Conservation (phyloP, 2,888 invertebrate genomes). For the Meloe dianella region DNA sequence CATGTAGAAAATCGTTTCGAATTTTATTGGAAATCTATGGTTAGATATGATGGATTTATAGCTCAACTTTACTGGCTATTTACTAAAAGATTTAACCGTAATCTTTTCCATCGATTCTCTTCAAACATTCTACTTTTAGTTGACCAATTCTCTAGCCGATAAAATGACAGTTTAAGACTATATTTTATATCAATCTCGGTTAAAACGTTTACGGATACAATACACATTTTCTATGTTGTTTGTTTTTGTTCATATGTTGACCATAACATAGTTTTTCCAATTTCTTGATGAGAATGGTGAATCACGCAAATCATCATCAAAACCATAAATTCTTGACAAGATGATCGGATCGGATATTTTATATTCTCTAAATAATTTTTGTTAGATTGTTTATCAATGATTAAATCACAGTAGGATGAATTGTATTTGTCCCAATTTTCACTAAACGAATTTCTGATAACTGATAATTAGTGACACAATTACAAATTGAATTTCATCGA, state of each 20-base stretch:
- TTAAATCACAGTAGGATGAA: background rate
- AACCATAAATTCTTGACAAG: background rate
- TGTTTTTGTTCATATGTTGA: background rate
- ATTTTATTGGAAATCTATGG: slow-evolving; percentile 47
- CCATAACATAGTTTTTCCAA: background rate
- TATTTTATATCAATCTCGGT: slow-evolving; percentile 2
- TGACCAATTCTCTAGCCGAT: background rate
- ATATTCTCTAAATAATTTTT: background rate
- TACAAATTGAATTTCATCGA: background rate
- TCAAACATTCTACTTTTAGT: slow-evolving; percentile 14
- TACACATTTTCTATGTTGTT: background rate
- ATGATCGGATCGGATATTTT: background rate
- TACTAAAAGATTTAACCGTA: slow-evolving; percentile 47
- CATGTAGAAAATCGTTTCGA: background rate
- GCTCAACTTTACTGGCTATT: slow-evolving; percentile 49
- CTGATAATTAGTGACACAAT: no score
- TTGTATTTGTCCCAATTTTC: no score
- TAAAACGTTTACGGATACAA: no score
- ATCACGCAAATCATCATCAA: background rate
- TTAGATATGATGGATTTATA: slow-evolving; percentile 49
- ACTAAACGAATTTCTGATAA: no score
- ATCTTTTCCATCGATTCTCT: slow-evolving; percentile 13
- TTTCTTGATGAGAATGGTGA: background rate
- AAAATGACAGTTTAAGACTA: background rate
- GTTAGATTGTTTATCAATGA: background rate